Percentiles rank a stretch among this genome's conserved stretches.
Conservation (phyloP, 2,888 invertebrate genomes). For the Dichetophora obliterata region DNA sequence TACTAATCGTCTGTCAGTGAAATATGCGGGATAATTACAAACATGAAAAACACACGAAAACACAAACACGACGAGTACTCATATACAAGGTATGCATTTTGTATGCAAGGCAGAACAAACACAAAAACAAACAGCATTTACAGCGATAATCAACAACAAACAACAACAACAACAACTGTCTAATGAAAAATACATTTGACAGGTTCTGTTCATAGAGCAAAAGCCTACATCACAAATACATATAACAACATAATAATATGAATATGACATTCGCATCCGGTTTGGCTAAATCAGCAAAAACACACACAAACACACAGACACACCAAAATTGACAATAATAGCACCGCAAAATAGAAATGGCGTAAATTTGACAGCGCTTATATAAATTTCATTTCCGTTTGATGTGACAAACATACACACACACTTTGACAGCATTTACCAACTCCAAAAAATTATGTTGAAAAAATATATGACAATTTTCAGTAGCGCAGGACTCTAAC, state of each 20-base stretch:
- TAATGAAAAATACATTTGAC: neutral
- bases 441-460: no score
- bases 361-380: constrained; percentile 20
- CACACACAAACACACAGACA: neutral
- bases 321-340: neutral
- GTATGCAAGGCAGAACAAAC: neutral
- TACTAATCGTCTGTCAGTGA: constrained; percentile 22
- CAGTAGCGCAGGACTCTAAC: no score
- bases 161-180: neutral
- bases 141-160: neutral
- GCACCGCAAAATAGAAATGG: neutral
- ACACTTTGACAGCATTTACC: neutral
- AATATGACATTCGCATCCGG: neutral
- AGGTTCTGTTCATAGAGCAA: neutral
- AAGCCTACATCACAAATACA: neutral
- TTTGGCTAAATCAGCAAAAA: neutral
- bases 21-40: constrained; percentile 12
- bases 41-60: neutral
- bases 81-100: neutral
- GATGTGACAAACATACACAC: neutral
- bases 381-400: constrained; percentile 15
- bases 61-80: neutral
- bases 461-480: no score
- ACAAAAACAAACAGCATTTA: neutral
- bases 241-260: constrained; percentile 1